Evolutionary conservation across 2,113 vertebrate species (phyloP).

Genomic region (Marcusenius ussheri): DNA sequence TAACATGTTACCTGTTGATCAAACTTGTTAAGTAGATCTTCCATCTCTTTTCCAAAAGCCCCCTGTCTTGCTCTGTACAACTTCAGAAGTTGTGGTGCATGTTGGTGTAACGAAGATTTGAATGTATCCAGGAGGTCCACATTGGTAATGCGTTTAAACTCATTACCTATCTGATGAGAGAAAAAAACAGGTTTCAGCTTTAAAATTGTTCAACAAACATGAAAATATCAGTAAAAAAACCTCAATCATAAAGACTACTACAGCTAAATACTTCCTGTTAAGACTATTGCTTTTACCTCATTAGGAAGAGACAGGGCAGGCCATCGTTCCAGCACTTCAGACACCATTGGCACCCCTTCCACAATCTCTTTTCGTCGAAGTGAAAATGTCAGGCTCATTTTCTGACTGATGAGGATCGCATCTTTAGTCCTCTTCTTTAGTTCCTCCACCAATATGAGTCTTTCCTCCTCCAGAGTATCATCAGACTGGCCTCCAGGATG

Average conservation of each 20-base stretch:
- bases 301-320: neutral
- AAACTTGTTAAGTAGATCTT: neutral
- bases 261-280: neutral
- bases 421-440: neutral
- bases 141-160: slow-evolving; percentile 7
- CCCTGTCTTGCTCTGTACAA: neutral
- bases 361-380: neutral
- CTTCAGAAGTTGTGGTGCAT: neutral
- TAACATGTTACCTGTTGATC: neutral
- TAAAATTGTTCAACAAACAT: neutral
- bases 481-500: neutral
- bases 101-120: neutral
- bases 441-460: neutral
- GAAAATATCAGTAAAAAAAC: neutral
- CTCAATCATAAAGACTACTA: neutral
- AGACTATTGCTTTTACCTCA: neutral
- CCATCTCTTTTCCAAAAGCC: neutral
- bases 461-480: neutral
- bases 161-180: neutral
- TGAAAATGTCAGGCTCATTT: neutral
- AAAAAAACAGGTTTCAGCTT: neutral
- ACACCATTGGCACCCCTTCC: neutral
- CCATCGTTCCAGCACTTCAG: neutral
- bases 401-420: neutral
- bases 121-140: neutral